Base-by-base conservation (phyloP, 2,113 vertebrate species). In the Psephotus haematonotus region DNA sequence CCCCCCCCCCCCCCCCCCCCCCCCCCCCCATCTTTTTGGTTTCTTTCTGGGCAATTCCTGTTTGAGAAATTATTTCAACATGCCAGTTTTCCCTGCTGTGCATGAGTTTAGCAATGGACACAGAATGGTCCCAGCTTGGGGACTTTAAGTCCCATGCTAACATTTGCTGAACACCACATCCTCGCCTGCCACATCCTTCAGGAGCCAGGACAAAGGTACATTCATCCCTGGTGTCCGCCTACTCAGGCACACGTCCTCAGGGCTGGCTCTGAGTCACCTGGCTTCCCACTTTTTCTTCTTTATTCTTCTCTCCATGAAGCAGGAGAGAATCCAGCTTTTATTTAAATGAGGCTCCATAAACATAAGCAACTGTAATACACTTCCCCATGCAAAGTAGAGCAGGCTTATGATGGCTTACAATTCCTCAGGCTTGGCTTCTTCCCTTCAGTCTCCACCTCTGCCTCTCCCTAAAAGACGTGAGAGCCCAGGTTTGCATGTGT, bases 241-340 rank as follows among this genome's bases (percentile, higher is more conserved):
- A 79, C 93, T 82, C 89, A 69, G 71, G 75, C 71, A 76, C 76
- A 50, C 0, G 2, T 53, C 33, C 57, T 35, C 6, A 8, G 25
- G 35, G 44, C 76, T 90, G 86, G 52, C 39, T 92, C 53, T 92
- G 86, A 96, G 63, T 88, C 89, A 86, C 64, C 76, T 77, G 88
- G 47, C 91, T 88, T 93, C 74, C 82, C 70, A 79, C 86, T 68
- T 94, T 52, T 43, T 70, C 55, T 65, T 52, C 31, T 77, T 95
- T 93, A 65, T 92, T 92, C 35, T 92, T 67, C 41, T 78, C 29
- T 77, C 76, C n/a, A 77, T 53, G 60, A 94, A 86, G 88, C 68
- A 71, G 72, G 46, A 86, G 69, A 83, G 37, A 59, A 89, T 59
- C 14, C n/a, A 68, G 59, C 41, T 92, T 91, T 95, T 78, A 89